These are phyloP conservation scores for Tauraco erythrolophus DNA, from an alignment of 2,113 vertebrate species.

Conservation along the genomic window DNA sequence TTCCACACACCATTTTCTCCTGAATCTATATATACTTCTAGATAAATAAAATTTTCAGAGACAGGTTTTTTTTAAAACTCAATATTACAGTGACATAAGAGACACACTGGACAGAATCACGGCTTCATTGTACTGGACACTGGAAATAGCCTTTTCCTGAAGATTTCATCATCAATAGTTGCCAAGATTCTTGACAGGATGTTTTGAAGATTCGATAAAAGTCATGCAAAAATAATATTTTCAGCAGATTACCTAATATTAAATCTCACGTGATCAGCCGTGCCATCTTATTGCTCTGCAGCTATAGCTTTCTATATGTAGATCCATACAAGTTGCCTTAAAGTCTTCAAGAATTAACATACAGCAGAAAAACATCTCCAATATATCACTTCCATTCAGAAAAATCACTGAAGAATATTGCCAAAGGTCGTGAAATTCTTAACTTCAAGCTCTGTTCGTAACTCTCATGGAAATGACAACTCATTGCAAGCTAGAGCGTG, in stretches of 20 bases:
- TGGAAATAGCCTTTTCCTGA: not conserved
- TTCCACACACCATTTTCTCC: not conserved
- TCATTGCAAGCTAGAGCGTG: not conserved
- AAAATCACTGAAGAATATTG: not conserved
- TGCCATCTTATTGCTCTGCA: slow-evolving; percentile 50
- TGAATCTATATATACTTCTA: not conserved
- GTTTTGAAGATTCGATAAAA: not conserved
- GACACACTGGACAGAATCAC: not conserved
- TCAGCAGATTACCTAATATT: slow-evolving; percentile 49
- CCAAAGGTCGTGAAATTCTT: not conserved
- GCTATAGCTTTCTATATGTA: slow-evolving; percentile 14
- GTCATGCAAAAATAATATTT: slow-evolving; percentile 49
- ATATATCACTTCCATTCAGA: not conserved
- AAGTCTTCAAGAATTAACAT: slow-evolving; percentile 19
- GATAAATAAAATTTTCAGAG: not conserved
- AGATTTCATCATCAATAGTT: not conserved
- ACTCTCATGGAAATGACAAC: not conserved
- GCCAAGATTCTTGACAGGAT: not conserved
- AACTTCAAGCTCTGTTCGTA: not conserved
- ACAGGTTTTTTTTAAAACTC: not conserved
- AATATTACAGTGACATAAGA: not conserved
- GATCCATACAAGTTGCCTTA: slow-evolving; percentile 6
- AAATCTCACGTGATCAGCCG: slow-evolving; percentile 50
- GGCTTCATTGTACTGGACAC: not conserved
- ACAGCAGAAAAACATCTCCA: not conserved